These are phyloP conservation scores for Xenopus borealis DNA, from an alignment of 2,113 vertebrate genomes.

Conservation along the genomic window DNA sequence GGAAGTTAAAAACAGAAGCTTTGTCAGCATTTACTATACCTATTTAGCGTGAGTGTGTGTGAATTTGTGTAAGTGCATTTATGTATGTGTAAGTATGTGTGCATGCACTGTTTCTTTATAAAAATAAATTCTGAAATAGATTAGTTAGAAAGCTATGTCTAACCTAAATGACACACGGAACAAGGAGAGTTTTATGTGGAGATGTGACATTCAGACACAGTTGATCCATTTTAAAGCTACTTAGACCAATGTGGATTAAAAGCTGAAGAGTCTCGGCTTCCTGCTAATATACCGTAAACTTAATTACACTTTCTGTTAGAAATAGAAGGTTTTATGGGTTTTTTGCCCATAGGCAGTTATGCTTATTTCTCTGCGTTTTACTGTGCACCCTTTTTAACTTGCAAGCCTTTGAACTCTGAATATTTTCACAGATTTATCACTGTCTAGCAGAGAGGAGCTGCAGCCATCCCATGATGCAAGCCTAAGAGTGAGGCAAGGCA, in stretches of 20 bases:
- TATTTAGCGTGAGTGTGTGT: no score
- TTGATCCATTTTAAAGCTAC: constrained; percentile 12
- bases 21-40: no score
- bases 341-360: constrained; percentile 78
- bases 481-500: constrained; percentile 69
- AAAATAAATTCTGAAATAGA: no score
- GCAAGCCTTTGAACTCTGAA: constrained; percentile 72
- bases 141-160: no score
- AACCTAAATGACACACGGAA: no score
- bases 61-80: no score
- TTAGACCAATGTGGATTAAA: constrained; percentile 24
- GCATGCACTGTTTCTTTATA: no score
- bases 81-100: no score
- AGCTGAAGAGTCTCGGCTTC: constrained; percentile 24
- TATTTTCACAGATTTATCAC: constrained; percentile 81
- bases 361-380: constrained; percentile 79
- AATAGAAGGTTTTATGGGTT: constrained; percentile 73
- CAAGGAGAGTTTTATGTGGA: no score
- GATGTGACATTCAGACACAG: not conserved
- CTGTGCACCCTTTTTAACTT: constrained; percentile 79
- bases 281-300: constrained; percentile 54
- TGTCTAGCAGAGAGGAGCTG: constrained; percentile 68
- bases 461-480: constrained; percentile 64
- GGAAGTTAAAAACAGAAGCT: no score
- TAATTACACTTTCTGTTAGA: constrained; percentile 78